Evolutionary conservation across 1,140 invertebrate species (phyloP).

Genomic region (Elymnias hypermnestra): DNA sequence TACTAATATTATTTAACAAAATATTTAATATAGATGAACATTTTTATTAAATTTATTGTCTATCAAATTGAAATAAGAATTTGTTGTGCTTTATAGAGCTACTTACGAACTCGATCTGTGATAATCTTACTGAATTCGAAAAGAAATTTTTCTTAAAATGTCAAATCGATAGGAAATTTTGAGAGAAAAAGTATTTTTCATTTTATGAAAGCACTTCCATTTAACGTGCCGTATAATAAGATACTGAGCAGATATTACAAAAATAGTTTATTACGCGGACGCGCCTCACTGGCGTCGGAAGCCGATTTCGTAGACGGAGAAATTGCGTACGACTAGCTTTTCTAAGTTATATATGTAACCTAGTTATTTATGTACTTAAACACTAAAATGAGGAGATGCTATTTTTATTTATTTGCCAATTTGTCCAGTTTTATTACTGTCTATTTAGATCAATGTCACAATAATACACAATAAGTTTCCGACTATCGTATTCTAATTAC

Average conservation of each 20-base stretch:
- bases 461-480: background rate
- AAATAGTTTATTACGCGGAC: constrained; percentile 51
- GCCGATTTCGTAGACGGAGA: constrained; percentile 37
- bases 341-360: constrained; percentile 15
- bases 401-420: background rate
- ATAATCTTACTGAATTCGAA: too few relatives aligned
- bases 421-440: background rate
- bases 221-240: constrained; percentile 45
- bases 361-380: constrained; percentile 9
- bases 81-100: too few relatives aligned
- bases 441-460: background rate
- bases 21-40: too few relatives aligned
- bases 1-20: too few relatives aligned
- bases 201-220: constrained; percentile 27
- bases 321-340: constrained; percentile 23
- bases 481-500: too few relatives aligned
- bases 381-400: constrained; percentile 6
- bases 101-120: too few relatives aligned
- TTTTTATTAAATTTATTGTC: too few relatives aligned
- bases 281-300: constrained; percentile 52
- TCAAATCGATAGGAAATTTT: constrained; percentile 9
- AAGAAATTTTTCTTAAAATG: background rate
- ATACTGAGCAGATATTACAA: constrained; percentile 47
- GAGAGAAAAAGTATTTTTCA: constrained; percentile 15
- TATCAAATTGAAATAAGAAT: too few relatives aligned